Evolutionary conservation across 2,113 vertebrate genomes (phyloP), one percentile per base, ranked within the genome.

Genomic region (Clinocottus analis): DNA sequence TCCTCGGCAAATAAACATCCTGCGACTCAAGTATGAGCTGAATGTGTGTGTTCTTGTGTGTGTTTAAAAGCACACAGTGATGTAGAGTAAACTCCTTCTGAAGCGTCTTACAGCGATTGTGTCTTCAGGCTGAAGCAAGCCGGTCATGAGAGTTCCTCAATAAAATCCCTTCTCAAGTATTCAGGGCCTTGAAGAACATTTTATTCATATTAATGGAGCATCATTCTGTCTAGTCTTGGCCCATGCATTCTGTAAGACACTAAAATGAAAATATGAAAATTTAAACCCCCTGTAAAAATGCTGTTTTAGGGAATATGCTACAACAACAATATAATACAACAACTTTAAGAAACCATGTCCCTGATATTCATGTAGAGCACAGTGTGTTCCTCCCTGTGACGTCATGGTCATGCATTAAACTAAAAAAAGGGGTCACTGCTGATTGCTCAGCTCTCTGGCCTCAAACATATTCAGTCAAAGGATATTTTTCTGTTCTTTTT

Each of bases 291-390:
- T n/a, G n/a, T n/a, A 23, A 49, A 13, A 25, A 8, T 67, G 9
- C 29, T 64, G 41, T 60, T 60, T 31, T 61, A 33, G 49, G 39
- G 19, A 29, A 17, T n/a, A 41, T 21, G 60, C 23, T 33, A 37
- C 12, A 66, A 72, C n/a, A n/a, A n/a, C n/a, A n/a, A n/a, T n/a
- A n/a, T n/a, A n/a, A n/a, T n/a, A n/a, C n/a, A 39, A 53, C 3
- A 47, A 56, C 19, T 61, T 78, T 35, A 35, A 49, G 58, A 67
- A 72, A 37, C 56, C 14, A 9, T 73, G n/a, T 73, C 21, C 66
- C 61, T 67, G 13, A 45, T 70, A 58, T 51, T 60, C 49, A 45
- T 37, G 51, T 43, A 14, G 11, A 68, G 13, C 16, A 56, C 55
- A 29, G 43, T 63, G 55, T 47, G 29, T 41, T 49, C 29, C 27